phyloP scores from a whole-genome alignment of 2,888 invertebrate genomes.

The Aspidiotus destructor region DNA sequence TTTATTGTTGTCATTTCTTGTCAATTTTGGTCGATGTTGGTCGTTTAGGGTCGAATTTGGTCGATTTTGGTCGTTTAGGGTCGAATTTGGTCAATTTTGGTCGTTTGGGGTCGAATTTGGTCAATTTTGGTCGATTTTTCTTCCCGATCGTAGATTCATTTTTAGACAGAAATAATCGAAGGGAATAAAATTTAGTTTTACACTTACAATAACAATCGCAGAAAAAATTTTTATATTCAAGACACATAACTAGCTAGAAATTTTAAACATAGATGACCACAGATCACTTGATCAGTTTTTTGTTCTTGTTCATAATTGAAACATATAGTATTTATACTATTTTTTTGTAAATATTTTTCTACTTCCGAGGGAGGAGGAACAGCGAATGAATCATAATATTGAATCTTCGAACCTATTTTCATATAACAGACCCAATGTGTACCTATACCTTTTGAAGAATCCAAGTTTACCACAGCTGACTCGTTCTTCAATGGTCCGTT shows the following conservation, averaged over 20 bases:
- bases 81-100: no score
- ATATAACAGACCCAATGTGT: constrained; percentile 5
- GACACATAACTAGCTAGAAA: neutral
- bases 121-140: no score
- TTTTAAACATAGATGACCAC: constrained; percentile 2
- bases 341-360: neutral
- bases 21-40: no score
- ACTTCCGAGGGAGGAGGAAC: neutral
- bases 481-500: neutral
- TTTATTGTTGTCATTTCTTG: no score
- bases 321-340: neutral
- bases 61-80: no score
- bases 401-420: neutral
- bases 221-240: neutral
- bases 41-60: no score
- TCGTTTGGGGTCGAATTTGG: no score
- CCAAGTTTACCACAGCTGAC: neutral
- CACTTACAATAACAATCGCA: neutral
- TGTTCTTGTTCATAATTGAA: constrained; percentile 6
- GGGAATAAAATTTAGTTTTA: neutral
- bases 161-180: no score
- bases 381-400: constrained; percentile 7
- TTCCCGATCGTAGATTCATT: no score
- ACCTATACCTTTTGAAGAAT: neutral
- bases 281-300: constrained; percentile 12